A percentile compares a stretch with the other conserved stretches of the same genome.
These are phyloP conservation scores for Ctenicera cuprea DNA, from an alignment of 2,888 invertebrate species.

Conservation along the genomic window DNA sequence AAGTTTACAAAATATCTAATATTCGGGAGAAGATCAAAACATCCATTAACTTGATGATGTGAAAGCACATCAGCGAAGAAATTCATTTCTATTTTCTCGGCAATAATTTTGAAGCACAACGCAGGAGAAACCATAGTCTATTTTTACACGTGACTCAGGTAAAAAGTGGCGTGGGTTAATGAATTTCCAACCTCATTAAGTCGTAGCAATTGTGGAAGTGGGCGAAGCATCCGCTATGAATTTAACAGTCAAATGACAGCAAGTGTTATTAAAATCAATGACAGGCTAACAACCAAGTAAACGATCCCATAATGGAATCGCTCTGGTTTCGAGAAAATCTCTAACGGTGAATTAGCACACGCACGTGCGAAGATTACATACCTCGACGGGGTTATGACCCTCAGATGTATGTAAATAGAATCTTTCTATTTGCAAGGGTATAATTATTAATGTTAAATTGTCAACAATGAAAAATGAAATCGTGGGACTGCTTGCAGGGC, in stretches of 20 bases:
- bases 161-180: constrained; percentile 36
- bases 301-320: neutral
- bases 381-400: constrained; percentile 12
- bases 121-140: constrained; percentile 26
- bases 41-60: neutral
- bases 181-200: constrained; percentile 41
- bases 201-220: constrained; percentile 24
- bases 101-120: neutral
- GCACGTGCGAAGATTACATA: constrained; percentile 16
- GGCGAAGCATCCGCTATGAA: constrained; percentile 42
- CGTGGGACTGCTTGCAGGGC: neutral
- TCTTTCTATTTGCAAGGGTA: neutral
- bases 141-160: constrained; percentile 37
- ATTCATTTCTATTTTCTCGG: neutral
- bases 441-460: neutral
- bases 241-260: constrained; percentile 30
- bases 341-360: constrained; percentile 11
- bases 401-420: constrained; percentile 14
- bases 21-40: neutral
- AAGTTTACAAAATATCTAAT: too few relatives aligned
- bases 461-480: constrained; percentile 16
- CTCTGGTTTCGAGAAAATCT: constrained; percentile 1
- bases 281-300: neutral
- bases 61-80: neutral
- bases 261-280: constrained; percentile 25